Percentiles rank a stretch among this genome's conserved stretches.
phyloP scores from a whole-genome alignment of 2,797 vertebrate species.

The Pterois miles region DNA sequence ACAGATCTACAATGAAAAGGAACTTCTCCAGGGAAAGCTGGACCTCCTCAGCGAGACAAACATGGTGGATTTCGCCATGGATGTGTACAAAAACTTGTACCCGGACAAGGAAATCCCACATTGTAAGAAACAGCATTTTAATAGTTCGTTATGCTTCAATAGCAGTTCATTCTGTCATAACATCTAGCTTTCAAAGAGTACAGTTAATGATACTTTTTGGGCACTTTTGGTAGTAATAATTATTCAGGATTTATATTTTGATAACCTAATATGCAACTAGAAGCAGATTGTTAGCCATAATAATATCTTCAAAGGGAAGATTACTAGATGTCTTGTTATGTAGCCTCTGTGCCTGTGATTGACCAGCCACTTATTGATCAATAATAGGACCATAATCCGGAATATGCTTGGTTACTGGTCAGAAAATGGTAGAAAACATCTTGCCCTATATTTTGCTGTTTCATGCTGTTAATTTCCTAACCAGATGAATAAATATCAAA shows the following conservation, averaged over 20 bases:
- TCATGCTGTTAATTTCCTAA: neutral
- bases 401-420: neutral
- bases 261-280: neutral
- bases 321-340: neutral
- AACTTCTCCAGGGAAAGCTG: conserved; percentile 94
- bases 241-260: neutral
- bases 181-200: neutral
- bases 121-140: conserved; percentile 77
- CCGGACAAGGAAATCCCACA: conserved; percentile 93
- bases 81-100: conserved; percentile 93
- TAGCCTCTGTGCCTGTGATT: neutral
- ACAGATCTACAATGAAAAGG: conserved; percentile 98
- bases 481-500: neutral
- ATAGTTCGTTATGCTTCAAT: accelerated
- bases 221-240: neutral
- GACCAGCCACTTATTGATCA: neutral
- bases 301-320: neutral
- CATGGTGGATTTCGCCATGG: conserved; percentile 99
- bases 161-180: neutral
- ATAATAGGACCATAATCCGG: neutral
- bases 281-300: neutral
- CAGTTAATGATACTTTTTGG: neutral
- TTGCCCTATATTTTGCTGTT: neutral
- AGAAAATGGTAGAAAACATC: neutral
- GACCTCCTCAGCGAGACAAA: conserved; percentile 97